Evolutionary conservation across 2,113 vertebrate species (phyloP).

Genomic region (Ibidorhyncha struthersii): DNA sequence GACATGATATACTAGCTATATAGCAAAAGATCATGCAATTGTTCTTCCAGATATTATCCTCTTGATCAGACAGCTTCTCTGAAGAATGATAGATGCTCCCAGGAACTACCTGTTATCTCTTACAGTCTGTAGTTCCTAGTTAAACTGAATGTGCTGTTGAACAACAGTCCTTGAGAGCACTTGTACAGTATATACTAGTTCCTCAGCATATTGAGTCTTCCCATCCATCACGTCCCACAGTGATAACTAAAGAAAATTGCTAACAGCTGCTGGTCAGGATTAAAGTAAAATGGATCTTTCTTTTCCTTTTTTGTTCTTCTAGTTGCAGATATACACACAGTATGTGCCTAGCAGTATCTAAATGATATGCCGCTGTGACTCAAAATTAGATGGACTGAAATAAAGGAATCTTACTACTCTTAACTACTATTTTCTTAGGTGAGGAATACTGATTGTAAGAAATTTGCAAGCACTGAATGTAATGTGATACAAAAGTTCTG

Average conservation of each 20-base stretch:
- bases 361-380: neutral
- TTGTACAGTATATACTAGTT: neutral
- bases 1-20: neutral
- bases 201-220: slow-evolving; percentile 2
- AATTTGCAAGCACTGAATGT: neutral
- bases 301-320: neutral
- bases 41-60: slow-evolving; percentile 13
- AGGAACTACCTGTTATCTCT: slow-evolving; percentile 22
- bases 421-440: neutral
- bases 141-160: slow-evolving; percentile 14
- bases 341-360: neutral
- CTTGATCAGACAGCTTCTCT: neutral
- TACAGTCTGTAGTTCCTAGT: slow-evolving; percentile 5
- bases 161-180: slow-evolving; percentile 38
- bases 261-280: slow-evolving; percentile 30
- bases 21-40: neutral
- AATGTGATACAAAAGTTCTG: neutral
- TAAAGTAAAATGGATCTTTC: slow-evolving; percentile 26
- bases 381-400: neutral
- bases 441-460: neutral
- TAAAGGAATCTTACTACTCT: neutral
- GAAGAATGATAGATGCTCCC: neutral
- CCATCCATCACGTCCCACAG: slow-evolving; percentile 43
- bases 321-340: neutral
- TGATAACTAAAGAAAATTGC: slow-evolving; percentile 56